Evolutionary conservation across 2,888 invertebrate species (phyloP), one percentile per base, ranked within the genome.

Genomic region (Petrolisthes manimaculis): DNA sequence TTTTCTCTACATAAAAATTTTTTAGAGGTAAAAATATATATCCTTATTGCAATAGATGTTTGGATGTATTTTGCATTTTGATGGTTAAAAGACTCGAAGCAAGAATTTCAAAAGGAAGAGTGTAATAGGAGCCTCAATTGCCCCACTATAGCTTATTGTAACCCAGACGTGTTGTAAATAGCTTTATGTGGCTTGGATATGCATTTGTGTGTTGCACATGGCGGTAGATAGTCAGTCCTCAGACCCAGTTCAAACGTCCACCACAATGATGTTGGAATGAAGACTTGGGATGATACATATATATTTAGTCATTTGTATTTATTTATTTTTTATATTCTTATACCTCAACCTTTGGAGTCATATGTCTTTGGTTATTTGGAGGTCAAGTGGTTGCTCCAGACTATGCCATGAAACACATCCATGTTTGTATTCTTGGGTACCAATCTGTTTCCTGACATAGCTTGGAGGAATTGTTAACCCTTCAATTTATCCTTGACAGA

Each of bases 221-320:
- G 51, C 21, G 54, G 51, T 80, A 67, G 78, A 69, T 51, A 9
- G 53, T 83, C 37, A 51, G 37, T 83, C 54, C 24, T 18, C 55
- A 74, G 53, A 71, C 56, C 69, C 90, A 88, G 89, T 88, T 91
- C 87, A 89, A 89, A 78, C 89, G 90, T 89, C 80, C 86, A 91
- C 91, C 91, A 89, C 91, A 37, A 0, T 37, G 37, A 37, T 37
- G 37, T 37, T 37, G 37, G 37, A 37, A 37, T 37, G 37, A 37
- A 37, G 37, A 37, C 37, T 37, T 37, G 37, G 37, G 37, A 37
- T 37, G 37, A 37, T 37, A 37, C 37, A 37, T 37, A 37, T 37
- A 37, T 37, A 37, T 37, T 37, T 37, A 37, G 0, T 37, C 0
- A 37, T 37, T 37, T 37, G 37, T 37, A 37, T 37, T 1, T 37